Percentiles rank a stretch among this genome's conserved stretches.
These are phyloP conservation scores for Gnathonemus longibarbis DNA, from an alignment of 2,113 vertebrate species.

Conservation along the genomic window DNA sequence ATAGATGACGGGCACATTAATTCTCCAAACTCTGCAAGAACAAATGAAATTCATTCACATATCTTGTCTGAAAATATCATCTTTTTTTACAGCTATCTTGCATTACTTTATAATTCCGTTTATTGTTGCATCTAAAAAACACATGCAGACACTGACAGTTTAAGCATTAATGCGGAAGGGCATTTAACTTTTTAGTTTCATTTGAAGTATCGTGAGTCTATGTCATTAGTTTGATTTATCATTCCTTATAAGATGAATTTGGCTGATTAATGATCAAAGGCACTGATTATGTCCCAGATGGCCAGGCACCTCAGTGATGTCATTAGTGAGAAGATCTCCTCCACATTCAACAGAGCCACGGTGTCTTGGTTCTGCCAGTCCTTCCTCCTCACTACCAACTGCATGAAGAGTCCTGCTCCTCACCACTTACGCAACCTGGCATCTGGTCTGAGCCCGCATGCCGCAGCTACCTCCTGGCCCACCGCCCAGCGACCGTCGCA, in stretches of 20 bases:
- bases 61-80: background rate
- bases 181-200: background rate
- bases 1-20: background rate
- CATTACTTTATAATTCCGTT: background rate
- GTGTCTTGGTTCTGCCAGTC: background rate
- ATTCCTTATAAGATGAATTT: background rate
- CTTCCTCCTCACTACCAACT: background rate
- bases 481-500: background rate
- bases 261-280: background rate
- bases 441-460: background rate
- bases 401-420: constrained; percentile 10
- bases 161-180: background rate
- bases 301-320: background rate
- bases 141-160: background rate
- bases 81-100: background rate
- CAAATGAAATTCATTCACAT: background rate
- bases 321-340: constrained; percentile 3
- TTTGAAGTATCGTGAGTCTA: background rate
- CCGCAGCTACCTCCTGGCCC: background rate
- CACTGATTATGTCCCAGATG: background rate
- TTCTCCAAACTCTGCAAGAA: background rate
- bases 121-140: background rate
- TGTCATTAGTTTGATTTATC: background rate
- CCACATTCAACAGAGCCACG: background rate
- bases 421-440: background rate